A percentile compares a stretch with the other conserved stretches of the same genome.
Evolutionary conservation across 2,888 invertebrate species (phyloP).

Genomic region (Amiota communis): DNA sequence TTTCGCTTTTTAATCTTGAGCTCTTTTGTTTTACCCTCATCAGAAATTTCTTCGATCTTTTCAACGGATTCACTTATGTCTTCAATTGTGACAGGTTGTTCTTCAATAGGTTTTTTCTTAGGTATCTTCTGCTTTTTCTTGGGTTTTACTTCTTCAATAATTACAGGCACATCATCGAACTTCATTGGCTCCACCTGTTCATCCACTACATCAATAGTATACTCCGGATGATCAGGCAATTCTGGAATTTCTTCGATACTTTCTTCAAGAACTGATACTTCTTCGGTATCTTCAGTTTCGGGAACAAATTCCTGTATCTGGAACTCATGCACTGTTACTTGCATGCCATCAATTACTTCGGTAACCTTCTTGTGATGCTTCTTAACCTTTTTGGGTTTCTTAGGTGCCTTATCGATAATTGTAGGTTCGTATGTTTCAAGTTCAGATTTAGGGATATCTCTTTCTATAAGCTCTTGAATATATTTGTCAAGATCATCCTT

Average conservation of each 20-base stretch:
- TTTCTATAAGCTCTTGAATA: slow-evolving; percentile 66
- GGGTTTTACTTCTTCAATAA: slow-evolving; percentile 34
- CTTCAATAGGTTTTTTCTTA: slow-evolving; percentile 72
- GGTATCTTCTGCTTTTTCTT: slow-evolving; percentile 66
- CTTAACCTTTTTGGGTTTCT: slow-evolving; percentile 67
- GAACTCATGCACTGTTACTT: slow-evolving; percentile 61
- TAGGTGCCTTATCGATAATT: slow-evolving; percentile 64
- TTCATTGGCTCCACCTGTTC: slow-evolving; percentile 43
- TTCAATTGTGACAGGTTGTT: slow-evolving; percentile 46
- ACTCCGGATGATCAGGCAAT: slow-evolving; percentile 34
- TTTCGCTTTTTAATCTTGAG: slow-evolving; percentile 72
- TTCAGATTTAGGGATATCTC: slow-evolving; percentile 68
- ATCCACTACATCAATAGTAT: slow-evolving; percentile 37
- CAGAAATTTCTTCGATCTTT: slow-evolving; percentile 55
- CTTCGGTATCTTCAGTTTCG: slow-evolving; percentile 50
- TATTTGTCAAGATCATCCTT: slow-evolving; percentile 63
- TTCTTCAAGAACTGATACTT: slow-evolving; percentile 58
- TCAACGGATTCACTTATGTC: slow-evolving; percentile 60
- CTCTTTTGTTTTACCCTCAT: slow-evolving; percentile 68
- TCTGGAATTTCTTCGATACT: slow-evolving; percentile 47
- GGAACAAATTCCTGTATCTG: slow-evolving; percentile 56
- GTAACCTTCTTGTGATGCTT: slow-evolving; percentile 69
- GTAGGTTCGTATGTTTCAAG: slow-evolving; percentile 70
- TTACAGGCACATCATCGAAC: slow-evolving; percentile 35
- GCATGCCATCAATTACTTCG: slow-evolving; percentile 60